phyloP scores from a whole-genome alignment of 2,888 invertebrate species.

The Leucoma salicis region DNA sequence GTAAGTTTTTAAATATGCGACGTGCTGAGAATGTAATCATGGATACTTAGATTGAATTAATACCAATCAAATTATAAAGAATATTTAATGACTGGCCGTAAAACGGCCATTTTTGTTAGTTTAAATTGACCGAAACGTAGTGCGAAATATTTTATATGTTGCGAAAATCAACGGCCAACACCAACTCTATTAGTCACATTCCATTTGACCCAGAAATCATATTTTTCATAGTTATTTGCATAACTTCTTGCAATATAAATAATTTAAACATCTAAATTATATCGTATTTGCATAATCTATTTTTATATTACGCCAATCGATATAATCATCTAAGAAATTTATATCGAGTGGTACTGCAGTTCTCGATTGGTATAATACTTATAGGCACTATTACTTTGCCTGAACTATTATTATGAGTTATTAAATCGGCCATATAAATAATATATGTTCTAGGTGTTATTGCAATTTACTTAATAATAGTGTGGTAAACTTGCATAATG shows the following conservation, averaged over 20 bases:
- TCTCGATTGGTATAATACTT: no score
- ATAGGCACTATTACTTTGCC: background rate
- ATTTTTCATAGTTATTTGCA: conserved; percentile 19
- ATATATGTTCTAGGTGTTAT: no score
- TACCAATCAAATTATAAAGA: background rate
- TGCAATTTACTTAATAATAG: no score
- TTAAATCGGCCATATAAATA: background rate
- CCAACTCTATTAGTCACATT: conserved; percentile 16
- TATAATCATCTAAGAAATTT: background rate
- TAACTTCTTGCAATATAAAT: conserved; percentile 9
- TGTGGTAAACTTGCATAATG: no score
- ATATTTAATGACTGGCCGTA: background rate
- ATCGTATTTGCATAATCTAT: conserved; percentile 6
- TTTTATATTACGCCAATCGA: background rate
- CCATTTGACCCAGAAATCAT: conserved; percentile 30
- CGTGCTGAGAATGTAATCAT: conserved; percentile 32
- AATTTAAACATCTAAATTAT: conserved; percentile 8
- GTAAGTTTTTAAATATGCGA: conserved; percentile 54
- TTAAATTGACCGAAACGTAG: conserved; percentile 4
- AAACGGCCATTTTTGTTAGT: background rate
- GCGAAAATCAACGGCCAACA: conserved; percentile 23
- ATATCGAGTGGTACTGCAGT: background rate
- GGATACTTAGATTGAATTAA: background rate
- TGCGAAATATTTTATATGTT: conserved; percentile 13
- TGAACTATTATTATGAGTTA: background rate